phyloP scores from a whole-genome alignment of 2,797 vertebrate genomes.

The Peromyscus eremicus region DNA sequence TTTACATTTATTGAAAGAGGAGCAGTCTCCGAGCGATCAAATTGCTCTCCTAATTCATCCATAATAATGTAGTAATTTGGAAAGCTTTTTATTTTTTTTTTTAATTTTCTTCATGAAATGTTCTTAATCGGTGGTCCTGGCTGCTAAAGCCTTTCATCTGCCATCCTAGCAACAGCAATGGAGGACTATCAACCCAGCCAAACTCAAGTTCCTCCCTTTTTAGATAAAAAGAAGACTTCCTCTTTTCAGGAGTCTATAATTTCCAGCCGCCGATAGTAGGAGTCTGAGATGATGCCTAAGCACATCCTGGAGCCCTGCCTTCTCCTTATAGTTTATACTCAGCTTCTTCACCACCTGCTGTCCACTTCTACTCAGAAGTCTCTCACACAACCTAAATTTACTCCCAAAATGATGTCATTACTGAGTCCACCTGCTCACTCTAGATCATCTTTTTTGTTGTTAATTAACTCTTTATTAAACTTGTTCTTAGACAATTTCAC shows the following conservation, averaged over 20 bases:
- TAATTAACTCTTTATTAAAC: background rate
- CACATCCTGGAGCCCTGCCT: background rate
- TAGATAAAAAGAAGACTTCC: background rate
- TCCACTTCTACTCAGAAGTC: background rate
- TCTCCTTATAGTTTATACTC: background rate
- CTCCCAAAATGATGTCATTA: background rate
- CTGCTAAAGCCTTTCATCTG: constrained; percentile 68
- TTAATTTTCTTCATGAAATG: constrained; percentile 75
- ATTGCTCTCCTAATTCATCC: constrained; percentile 79
- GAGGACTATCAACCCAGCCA: background rate
- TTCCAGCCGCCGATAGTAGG: constrained; percentile 13
- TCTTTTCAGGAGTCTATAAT: constrained; percentile 37
- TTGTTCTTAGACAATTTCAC: background rate
- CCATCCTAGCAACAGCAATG: background rate
- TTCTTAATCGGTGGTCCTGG: constrained; percentile 73
- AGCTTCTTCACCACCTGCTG: background rate
- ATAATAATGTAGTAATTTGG: constrained; percentile 81
- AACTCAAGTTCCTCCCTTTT: constrained; percentile 18
- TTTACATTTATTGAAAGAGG: constrained; percentile 83
- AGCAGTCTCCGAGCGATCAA: constrained; percentile 82
- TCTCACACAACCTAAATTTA: constrained; percentile 30
- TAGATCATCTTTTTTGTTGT: background rate
- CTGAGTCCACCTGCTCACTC: background rate
- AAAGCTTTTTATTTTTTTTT: constrained; percentile 70
- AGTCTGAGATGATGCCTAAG: constrained; percentile 29